phyloP scores from a whole-genome alignment of 1,140 invertebrate genomes.

The Zaprionus nigranus region DNA sequence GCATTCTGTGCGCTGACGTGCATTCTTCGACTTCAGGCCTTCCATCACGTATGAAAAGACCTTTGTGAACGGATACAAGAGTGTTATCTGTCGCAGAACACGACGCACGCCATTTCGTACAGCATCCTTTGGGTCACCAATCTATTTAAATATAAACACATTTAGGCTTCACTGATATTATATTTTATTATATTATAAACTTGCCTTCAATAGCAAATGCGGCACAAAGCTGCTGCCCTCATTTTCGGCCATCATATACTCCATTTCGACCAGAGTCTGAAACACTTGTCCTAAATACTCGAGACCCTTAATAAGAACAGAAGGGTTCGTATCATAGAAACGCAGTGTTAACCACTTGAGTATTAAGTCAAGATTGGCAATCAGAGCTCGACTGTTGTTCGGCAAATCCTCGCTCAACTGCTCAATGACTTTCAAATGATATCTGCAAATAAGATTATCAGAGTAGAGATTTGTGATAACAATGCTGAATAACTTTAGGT shows the following conservation, averaged over 20 bases:
- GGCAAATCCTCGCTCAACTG: constrained; percentile 93
- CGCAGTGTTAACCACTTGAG: constrained; percentile 98
- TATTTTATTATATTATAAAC: background rate
- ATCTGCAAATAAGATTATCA: constrained; percentile 72
- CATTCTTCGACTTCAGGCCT: constrained; percentile 98
- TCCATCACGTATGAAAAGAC: constrained; percentile 96
- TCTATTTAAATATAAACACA: constrained; percentile 85
- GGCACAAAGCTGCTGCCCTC: constrained; percentile 98
- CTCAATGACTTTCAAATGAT: constrained; percentile 98
- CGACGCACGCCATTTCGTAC: constrained; percentile 94
- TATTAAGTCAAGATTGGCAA: constrained; percentile 97
- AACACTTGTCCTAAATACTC: constrained; percentile 96
- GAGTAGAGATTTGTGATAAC: background rate
- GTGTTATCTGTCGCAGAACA: constrained; percentile 93
- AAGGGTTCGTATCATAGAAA: constrained; percentile 99
- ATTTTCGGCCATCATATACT: constrained; percentile 94
- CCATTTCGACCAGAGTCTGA: constrained; percentile 90
- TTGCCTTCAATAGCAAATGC: constrained; percentile 95
- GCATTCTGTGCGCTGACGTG: constrained; percentile 97
- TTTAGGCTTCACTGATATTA: background rate
- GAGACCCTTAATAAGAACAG: constrained; percentile 96
- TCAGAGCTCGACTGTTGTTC: constrained; percentile 90
- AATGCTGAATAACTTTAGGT: background rate
- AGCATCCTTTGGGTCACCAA: constrained; percentile 98
- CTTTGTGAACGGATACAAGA: constrained; percentile 95